Evolutionary conservation across 1,140 invertebrate species (phyloP).

Genomic region (Papilio polytes): DNA sequence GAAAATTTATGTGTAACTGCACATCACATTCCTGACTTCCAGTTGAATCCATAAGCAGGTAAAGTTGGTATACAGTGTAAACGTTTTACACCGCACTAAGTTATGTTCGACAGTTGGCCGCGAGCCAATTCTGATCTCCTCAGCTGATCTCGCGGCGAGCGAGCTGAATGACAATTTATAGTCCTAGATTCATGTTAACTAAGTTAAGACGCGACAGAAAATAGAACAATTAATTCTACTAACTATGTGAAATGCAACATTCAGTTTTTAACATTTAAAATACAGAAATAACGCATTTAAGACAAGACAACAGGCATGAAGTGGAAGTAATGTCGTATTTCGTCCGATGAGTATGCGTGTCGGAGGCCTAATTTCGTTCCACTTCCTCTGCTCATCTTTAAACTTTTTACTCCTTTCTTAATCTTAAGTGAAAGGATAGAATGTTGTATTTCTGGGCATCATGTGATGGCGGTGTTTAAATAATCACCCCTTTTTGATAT

Average conservation of each 20-base stretch:
- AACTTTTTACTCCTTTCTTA: too few species aligned
- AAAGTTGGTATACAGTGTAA: conserved; percentile 2
- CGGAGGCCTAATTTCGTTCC: too few species aligned
- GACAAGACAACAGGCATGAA: too few species aligned
- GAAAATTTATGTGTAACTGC: not conserved
- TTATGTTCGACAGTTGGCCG: conserved; percentile 3
- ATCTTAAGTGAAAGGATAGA: too few species aligned
- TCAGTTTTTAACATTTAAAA: too few species aligned
- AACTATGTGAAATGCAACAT: not conserved
- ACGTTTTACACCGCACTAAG: not conserved
- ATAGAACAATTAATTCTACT: not conserved
- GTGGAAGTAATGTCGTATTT: too few species aligned
- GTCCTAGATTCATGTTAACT: not conserved
- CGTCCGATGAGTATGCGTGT: too few species aligned
- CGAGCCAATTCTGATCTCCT: not conserved
- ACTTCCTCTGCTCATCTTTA: too few species aligned
- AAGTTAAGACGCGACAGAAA: not conserved
- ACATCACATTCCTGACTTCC: not conserved
- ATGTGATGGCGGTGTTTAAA: too few species aligned
- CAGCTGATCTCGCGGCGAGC: not conserved
- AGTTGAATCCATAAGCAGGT: not conserved
- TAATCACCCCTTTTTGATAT: too few species aligned
- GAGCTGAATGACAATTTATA: conserved; percentile 9
- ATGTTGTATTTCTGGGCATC: too few species aligned
- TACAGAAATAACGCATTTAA: too few species aligned